These are phyloP conservation scores for Myotis myotis DNA, from an alignment of 2,797 vertebrate species.

Conservation along the genomic window DNA sequence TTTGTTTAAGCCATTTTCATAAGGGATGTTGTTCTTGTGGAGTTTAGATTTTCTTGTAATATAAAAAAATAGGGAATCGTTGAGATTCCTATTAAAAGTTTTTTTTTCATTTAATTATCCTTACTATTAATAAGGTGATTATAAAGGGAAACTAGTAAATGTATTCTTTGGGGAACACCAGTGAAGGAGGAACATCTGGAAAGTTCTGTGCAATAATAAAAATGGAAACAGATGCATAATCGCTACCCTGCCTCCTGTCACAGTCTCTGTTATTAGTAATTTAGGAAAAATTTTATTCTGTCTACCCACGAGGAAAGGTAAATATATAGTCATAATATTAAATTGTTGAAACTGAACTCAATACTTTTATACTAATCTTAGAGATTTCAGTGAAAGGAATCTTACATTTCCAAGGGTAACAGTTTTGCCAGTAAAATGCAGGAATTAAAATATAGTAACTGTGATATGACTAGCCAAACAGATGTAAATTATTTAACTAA, in stretches of 20 bases:
- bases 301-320: constrained; percentile 34
- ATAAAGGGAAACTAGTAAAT: constrained; percentile 60
- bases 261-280: constrained; percentile 76
- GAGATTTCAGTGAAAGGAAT: constrained; percentile 54
- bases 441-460: constrained; percentile 48
- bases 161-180: constrained; percentile 49
- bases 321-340: constrained; percentile 46
- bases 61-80: constrained; percentile 60
- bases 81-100: neutral
- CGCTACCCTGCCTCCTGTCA: constrained; percentile 72
- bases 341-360: constrained; percentile 55
- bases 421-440: constrained; percentile 48
- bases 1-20: constrained; percentile 14
- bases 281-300: constrained; percentile 67
- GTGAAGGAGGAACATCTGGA: constrained; percentile 76
- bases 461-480: constrained; percentile 32
- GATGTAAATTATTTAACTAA: constrained; percentile 37
- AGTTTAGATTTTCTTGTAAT: constrained; percentile 45
- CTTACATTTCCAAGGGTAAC: constrained; percentile 20
- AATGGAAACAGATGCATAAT: constrained; percentile 81
- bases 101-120: constrained; percentile 32
- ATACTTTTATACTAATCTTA: constrained; percentile 42
- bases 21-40: neutral
- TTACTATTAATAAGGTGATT: constrained; percentile 54
- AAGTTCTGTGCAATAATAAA: constrained; percentile 69